A percentile compares a stretch with the other conserved stretches of the same genome.
These are phyloP conservation scores for Empis livida DNA, from an alignment of 2,888 invertebrate species.

Conservation along the genomic window DNA sequence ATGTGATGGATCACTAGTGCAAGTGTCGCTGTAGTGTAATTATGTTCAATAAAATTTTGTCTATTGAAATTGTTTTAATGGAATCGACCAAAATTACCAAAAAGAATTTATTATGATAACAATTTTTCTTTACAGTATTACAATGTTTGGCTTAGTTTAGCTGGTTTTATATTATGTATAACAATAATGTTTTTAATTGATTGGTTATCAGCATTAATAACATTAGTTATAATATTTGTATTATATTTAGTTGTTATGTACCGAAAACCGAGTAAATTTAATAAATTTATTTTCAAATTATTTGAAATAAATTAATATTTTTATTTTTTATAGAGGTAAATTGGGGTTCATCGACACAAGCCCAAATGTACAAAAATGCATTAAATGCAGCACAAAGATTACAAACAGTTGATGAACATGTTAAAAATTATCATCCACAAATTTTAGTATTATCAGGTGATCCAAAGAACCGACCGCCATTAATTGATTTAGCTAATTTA, in stretches of 20 bases:
- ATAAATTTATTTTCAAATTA: conserved; percentile 3
- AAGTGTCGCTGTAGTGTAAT: no score
- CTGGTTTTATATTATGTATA: conserved; percentile 71
- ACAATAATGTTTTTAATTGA: conserved; percentile 91
- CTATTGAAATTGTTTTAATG: conserved; percentile 12
- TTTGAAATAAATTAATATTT: conserved; percentile 1
- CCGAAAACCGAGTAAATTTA: conserved; percentile 65
- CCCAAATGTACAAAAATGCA: conserved; percentile 89
- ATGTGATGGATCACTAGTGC: no score
- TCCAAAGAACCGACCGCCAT: conserved; percentile 71
- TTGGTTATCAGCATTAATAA: conserved; percentile 85
- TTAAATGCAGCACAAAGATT: conserved; percentile 69
- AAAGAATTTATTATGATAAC: conserved; percentile 1
- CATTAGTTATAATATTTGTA: conserved; percentile 74
- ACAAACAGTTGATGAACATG: conserved; percentile 82
- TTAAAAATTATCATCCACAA: conserved; percentile 96
- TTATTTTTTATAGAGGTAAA: conserved; percentile 57
- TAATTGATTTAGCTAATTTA: conserved; percentile 81
- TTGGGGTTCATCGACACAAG: conserved; percentile 96
- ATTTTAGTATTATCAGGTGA: conserved; percentile 69
- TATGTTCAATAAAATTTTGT: no score
- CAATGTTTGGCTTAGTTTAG: conserved; percentile 79
- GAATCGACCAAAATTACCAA: no score
- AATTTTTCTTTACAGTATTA: conserved; percentile 56
- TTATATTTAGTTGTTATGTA: conserved; percentile 88